These are phyloP conservation scores for Urocolius indicus DNA, from an alignment of 2,113 vertebrate genomes.

Conservation along the genomic window DNA sequence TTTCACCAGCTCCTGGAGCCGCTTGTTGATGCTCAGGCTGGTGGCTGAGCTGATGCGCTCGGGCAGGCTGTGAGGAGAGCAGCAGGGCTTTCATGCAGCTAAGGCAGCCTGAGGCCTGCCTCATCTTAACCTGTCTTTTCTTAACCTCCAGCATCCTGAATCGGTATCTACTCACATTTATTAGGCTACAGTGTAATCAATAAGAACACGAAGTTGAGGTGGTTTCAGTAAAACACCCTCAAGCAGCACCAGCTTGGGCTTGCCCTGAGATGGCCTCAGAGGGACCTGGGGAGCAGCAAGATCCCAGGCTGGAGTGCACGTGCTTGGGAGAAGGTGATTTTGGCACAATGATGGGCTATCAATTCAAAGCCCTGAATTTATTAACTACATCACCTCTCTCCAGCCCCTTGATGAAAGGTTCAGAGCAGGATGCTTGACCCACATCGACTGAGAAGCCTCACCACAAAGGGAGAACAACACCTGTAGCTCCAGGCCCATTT, in stretches of 20 bases:
- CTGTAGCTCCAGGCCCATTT: background rate
- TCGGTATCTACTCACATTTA: background rate
- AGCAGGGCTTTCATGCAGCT: fast-evolving
- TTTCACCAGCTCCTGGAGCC: slow-evolving; percentile 88
- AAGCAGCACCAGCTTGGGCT: background rate
- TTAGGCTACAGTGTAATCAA: too few relatives aligned
- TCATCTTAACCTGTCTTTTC: background rate
- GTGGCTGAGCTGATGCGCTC: slow-evolving; percentile 76
- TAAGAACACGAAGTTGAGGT: background rate
- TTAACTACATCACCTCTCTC: background rate
- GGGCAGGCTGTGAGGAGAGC: slow-evolving; percentile 63
- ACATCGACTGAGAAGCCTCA: background rate
- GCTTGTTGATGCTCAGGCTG: slow-evolving; percentile 84
- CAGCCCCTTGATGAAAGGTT: background rate
- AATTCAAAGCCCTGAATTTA: background rate
- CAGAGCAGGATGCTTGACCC: background rate
- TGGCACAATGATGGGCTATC: background rate
- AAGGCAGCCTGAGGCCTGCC: background rate
- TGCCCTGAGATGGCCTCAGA: background rate
- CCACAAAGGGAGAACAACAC: background rate
- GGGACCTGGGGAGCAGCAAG: background rate
- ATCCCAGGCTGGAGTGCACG: background rate
- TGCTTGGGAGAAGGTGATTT: background rate
- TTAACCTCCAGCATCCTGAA: background rate
- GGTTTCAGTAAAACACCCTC: background rate